Base-by-base conservation (phyloP, 35 echinoderm and acorn worm species). In the Lytechinus variegatus region DNA sequence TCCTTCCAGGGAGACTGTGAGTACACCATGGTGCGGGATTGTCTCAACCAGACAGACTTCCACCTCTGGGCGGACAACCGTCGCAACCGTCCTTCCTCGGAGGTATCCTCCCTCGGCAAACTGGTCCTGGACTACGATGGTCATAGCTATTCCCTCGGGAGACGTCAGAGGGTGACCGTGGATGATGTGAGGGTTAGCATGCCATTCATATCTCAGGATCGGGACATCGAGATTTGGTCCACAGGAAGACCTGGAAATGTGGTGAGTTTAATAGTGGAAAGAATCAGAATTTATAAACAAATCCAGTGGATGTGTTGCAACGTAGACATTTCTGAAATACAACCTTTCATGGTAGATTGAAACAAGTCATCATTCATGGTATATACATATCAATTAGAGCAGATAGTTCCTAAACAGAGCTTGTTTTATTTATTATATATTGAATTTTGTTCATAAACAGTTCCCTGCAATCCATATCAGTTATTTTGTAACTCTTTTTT, bases 1-100 rank as follows among this genome's bases (percentile, higher is more conserved):
- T 58, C 96, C 94, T 97, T 98, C 96, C 97, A 98, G 92, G 97
- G 97, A 16, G 96, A 96, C 53, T 97, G 96, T 28, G 95, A 97
- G 6, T 98, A 98, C 97, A 97, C 95, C 6, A 92, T 98, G 28
- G 95, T 97, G 27, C 95, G 89, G 57, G 95, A 97, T 91, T 98
- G 97, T 87, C 44, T 53, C 0, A 87, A 97, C 21, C n/a, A 28
- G 16, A 55, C 53, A 11, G 9, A 92, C 87, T 97, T 97, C 94
- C 94, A 96, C 52, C 86, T 99, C 10, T 92, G 95, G 27, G 96
- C 91, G 6, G 95, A 97, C 71, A 99, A 99, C 92, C 27, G 94
- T 7, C 97, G 97, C 89, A 55, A 27, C 55, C 96, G 94, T 51
- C 98, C 98, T 9, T 97, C 97, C 8, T 94, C 94, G 27, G 61